phyloP scores from a whole-genome alignment of 2,797 vertebrate species.

The Cryptoblepharus egeriae region DNA sequence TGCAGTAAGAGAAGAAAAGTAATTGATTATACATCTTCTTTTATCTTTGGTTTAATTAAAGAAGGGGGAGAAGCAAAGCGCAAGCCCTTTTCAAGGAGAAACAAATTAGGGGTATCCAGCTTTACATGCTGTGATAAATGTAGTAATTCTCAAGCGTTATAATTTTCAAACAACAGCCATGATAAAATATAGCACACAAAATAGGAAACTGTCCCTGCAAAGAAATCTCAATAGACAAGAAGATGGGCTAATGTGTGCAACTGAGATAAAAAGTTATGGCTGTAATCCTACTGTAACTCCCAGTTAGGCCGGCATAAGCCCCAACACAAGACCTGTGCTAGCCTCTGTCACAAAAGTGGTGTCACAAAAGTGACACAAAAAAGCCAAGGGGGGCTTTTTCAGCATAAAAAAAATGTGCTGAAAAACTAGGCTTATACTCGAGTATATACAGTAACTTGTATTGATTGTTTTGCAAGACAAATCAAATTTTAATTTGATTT shows the following conservation, averaged over 20 bases:
- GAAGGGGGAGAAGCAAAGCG: not conserved
- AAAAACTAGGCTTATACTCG: too few species aligned
- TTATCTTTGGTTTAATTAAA: conserved; percentile 38
- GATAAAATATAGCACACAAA: conserved; percentile 13
- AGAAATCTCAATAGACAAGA: conserved; percentile 2
- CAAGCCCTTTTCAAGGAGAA: conserved; percentile 5
- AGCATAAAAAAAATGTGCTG: too few species aligned
- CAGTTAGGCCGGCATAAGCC: too few species aligned
- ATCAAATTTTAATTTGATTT: too few species aligned
- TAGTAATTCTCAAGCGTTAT: conserved; percentile 25
- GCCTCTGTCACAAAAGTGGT: too few species aligned
- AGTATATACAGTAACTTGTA: too few species aligned
- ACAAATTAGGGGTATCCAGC: conserved; percentile 26
- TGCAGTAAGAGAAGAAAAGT: conserved; percentile 21
- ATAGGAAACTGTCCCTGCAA: not conserved
- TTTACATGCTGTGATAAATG: conserved; percentile 29
- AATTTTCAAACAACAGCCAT: conserved; percentile 30
- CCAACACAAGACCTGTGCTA: too few species aligned
- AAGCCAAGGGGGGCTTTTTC: too few species aligned
- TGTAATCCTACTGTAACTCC: too few species aligned
- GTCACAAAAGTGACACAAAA: too few species aligned
- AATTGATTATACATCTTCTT: conserved; percentile 30
- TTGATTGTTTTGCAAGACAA: too few species aligned
- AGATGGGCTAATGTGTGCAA: not conserved
- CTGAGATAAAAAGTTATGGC: not conserved